Evolutionary conservation across 2,888 invertebrate species (phyloP).

Genomic region (Dorcus hopei): DNA sequence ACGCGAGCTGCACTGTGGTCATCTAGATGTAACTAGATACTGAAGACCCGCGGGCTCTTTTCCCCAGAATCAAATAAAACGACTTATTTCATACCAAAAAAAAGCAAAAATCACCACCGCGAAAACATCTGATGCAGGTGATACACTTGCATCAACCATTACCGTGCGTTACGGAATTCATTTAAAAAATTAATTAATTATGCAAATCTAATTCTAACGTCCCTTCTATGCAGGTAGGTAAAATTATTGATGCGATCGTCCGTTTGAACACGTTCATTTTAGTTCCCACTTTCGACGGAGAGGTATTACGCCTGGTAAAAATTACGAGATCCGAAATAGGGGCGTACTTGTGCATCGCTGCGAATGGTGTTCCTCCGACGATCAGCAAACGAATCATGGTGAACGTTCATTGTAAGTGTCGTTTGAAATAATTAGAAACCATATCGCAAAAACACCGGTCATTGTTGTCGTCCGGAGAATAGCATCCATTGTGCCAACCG

Average conservation of each 20-base stretch:
- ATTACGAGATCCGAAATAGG: constrained; percentile 88
- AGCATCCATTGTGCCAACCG: constrained; percentile 12
- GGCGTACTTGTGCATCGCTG: constrained; percentile 85
- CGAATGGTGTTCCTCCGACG: constrained; percentile 83
- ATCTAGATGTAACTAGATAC: constrained; percentile 37
- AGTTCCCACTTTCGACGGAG: constrained; percentile 72
- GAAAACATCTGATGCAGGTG: too few relatives aligned
- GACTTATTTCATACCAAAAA: not conserved
- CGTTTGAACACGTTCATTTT: constrained; percentile 41
- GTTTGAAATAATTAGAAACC: constrained; percentile 13
- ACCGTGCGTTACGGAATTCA: too few relatives aligned
- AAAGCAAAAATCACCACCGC: too few relatives aligned
- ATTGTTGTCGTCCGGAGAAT: constrained; percentile 9
- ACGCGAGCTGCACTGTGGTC: constrained; percentile 36
- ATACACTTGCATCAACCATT: too few relatives aligned
- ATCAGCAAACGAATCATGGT: constrained; percentile 86
- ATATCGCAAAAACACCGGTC: constrained; percentile 13
- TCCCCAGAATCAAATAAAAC: constrained; percentile 23
- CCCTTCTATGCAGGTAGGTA: not conserved
- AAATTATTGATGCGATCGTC: constrained; percentile 5
- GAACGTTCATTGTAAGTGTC: constrained; percentile 84
- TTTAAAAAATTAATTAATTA: too few relatives aligned
- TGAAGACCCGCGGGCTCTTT: constrained; percentile 17
- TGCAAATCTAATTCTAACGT: not conserved
- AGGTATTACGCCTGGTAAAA: constrained; percentile 71